These are phyloP conservation scores for Trinorchestia longiramus DNA, from an alignment of 1,140 invertebrate species.

Conservation along the genomic window DNA sequence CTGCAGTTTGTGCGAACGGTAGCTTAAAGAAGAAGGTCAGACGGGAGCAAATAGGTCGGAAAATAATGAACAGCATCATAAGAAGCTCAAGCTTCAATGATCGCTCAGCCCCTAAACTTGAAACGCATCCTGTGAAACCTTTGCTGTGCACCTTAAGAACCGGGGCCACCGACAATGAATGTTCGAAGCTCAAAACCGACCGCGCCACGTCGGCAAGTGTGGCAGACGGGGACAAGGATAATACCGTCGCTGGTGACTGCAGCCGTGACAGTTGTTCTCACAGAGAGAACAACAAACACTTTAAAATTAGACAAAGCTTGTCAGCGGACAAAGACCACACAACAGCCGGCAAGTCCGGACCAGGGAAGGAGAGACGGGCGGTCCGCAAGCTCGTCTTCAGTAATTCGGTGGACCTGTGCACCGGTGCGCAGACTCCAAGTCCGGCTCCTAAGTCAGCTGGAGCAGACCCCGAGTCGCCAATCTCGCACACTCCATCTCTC, in stretches of 20 bases:
- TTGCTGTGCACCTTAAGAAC: neutral
- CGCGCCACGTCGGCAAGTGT: neutral
- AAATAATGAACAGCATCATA: slow-evolving; percentile 40
- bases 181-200: neutral
- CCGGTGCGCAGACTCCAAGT: neutral
- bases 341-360: neutral
- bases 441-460: neutral
- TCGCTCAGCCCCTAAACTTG: neutral
- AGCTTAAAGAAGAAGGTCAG: slow-evolving; percentile 18
- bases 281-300: neutral
- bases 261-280: neutral
- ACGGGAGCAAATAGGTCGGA: slow-evolving; percentile 9
- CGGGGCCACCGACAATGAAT: neutral
- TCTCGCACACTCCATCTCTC: neutral
- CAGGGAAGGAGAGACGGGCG: neutral
- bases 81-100: slow-evolving; percentile 31
- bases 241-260: neutral
- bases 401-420: slow-evolving; percentile 14
- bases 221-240: neutral
- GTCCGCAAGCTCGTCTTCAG: slow-evolving; percentile 30
- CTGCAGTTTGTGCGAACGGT: neutral
- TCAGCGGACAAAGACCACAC: neutral
- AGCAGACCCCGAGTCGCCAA: neutral
- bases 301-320: slow-evolving; percentile 3
- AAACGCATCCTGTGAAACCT: neutral